Percentiles rank a stretch among this genome's conserved stretches.
Evolutionary conservation across 2,888 invertebrate genomes (phyloP).

Genomic region (Allolobophora icterica): DNA sequence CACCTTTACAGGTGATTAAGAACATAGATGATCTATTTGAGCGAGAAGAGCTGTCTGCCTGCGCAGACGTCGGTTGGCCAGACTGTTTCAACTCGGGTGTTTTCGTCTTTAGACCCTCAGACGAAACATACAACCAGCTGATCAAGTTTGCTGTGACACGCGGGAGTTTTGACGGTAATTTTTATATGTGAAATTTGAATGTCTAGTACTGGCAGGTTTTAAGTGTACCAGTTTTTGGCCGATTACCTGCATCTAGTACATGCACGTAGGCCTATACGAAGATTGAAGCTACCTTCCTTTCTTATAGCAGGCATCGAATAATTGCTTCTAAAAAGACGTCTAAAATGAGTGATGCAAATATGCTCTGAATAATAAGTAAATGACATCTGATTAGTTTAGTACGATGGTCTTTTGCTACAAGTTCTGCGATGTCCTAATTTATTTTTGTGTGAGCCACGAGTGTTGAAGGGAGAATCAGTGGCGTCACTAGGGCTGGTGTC

Average conservation of each 20-base stretch:
- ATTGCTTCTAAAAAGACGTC: too few species aligned
- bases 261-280: too few species aligned
- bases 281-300: too few species aligned
- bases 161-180: constrained; percentile 93
- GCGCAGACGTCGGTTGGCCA: constrained; percentile 95
- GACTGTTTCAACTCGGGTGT: constrained; percentile 99
- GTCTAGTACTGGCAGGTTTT: neutral
- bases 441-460: neutral
- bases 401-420: too few species aligned
- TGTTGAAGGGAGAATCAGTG: neutral
- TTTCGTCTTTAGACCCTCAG: constrained; percentile 90
- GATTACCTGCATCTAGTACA: too few species aligned
- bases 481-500: too few species aligned
- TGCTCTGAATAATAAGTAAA: too few species aligned
- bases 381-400: too few species aligned
- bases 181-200: neutral
- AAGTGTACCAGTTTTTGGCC: too few species aligned
- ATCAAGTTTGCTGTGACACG: constrained; percentile 81
- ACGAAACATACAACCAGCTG: constrained; percentile 83
- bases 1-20: constrained; percentile 80
- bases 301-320: too few species aligned
- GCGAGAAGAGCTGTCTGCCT: constrained; percentile 92
- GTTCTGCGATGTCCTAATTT: neutral
- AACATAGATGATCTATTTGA: constrained; percentile 97
- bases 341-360: too few species aligned